Conservation (phyloP, 2,888 invertebrate species). For the Octodonta nipae region DNA sequence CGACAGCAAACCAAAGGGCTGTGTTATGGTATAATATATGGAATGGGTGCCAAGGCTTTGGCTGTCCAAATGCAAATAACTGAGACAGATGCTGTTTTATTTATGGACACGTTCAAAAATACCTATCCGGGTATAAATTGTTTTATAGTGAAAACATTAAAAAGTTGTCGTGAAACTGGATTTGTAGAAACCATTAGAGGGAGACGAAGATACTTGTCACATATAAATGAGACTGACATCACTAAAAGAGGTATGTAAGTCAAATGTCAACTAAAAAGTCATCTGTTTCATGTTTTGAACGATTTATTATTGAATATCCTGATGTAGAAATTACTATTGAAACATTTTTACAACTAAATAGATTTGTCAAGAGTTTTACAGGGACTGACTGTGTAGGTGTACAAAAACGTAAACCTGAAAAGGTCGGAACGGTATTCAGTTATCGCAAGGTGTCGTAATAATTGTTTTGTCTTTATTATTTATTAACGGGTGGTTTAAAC, state of each 20-base stretch:
- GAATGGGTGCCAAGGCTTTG: slow-evolving; percentile 78
- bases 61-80: slow-evolving; percentile 65
- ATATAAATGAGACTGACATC: slow-evolving; percentile 50
- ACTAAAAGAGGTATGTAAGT: slow-evolving; percentile 48
- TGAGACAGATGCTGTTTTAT: slow-evolving; percentile 63
- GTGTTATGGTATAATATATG: slow-evolving; percentile 94
- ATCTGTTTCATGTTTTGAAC: too few relatives aligned
- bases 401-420: too few relatives aligned
- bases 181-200: slow-evolving; percentile 75
- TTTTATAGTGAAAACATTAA: slow-evolving; percentile 42
- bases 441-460: too few relatives aligned
- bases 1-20: slow-evolving; percentile 83
- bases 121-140: slow-evolving; percentile 56
- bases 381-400: too few relatives aligned
- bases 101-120: slow-evolving; percentile 70
- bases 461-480: too few relatives aligned
- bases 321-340: too few relatives aligned
- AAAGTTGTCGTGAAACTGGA: slow-evolving; percentile 54
- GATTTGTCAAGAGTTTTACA: too few relatives aligned
- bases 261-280: too few relatives aligned
- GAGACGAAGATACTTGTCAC: slow-evolving; percentile 63
- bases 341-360: too few relatives aligned
- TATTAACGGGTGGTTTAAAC: too few relatives aligned
- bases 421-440: too few relatives aligned
- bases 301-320: too few relatives aligned